These are phyloP conservation scores for Agapostemon virescens DNA, from an alignment of 2,888 invertebrate genomes.

Conservation along the genomic window DNA sequence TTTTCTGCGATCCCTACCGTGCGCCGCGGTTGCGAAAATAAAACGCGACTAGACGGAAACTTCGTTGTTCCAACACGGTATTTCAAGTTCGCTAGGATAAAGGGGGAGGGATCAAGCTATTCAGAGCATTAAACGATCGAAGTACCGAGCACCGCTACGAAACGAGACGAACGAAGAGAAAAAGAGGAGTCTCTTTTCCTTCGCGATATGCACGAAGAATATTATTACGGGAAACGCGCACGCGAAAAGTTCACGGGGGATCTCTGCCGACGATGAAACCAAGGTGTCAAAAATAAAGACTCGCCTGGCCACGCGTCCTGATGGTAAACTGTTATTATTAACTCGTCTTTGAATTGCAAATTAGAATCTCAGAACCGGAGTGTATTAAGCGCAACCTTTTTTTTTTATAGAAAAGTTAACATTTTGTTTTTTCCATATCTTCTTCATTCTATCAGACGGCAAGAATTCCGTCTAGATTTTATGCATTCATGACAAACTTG, in stretches of 20 bases:
- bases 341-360: neutral
- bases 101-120: constrained; percentile 21
- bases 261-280: neutral
- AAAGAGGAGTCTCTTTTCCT: neutral
- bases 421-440: no score
- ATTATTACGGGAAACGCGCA: neutral
- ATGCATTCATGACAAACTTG: no score
- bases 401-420: no score
- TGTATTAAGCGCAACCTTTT: no score
- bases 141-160: neutral
- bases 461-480: no score
- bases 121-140: constrained; percentile 36
- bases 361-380: neutral
- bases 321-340: constrained; percentile 2
- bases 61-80: neutral
- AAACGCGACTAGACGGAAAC: constrained; percentile 16
- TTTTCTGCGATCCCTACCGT: no score
- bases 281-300: constrained; percentile 1
- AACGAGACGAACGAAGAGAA: neutral
- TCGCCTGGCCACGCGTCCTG: neutral
- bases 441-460: no score
- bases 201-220: neutral
- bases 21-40: neutral
- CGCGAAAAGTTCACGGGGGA: neutral
- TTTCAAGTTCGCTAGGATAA: neutral